Evolutionary conservation across 2,888 invertebrate species (phyloP).

Genomic region (Dynastes grantii): DNA sequence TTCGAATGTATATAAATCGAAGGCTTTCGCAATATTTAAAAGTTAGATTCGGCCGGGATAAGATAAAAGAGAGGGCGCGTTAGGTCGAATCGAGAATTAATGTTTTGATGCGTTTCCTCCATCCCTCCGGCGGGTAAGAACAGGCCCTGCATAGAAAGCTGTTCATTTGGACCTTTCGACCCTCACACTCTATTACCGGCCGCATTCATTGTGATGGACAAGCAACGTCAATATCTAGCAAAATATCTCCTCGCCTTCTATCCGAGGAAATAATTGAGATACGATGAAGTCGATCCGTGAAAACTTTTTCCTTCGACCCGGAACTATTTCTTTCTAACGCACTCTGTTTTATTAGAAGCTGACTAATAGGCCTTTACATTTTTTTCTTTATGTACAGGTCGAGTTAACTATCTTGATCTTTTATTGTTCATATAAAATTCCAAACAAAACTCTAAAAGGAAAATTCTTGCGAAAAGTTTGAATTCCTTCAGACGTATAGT

Average conservation of each 20-base stretch:
- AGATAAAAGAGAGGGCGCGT: conserved; percentile 46
- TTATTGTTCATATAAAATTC: neutral
- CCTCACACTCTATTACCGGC: conserved; percentile 50
- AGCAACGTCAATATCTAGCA: conserved; percentile 56
- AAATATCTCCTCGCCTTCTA: conserved; percentile 53
- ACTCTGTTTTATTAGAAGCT: conserved; percentile 7
- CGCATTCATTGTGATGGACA: conserved; percentile 56
- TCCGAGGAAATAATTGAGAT: conserved; percentile 46
- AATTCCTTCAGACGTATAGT: no score
- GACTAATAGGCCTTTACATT: neutral
- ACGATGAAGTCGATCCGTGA: conserved; percentile 36
- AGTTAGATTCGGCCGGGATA: conserved; percentile 41
- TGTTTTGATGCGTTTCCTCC: conserved; percentile 51
- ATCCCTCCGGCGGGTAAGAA: conserved; percentile 41
- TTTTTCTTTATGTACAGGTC: neutral
- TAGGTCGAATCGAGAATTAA: conserved; percentile 50
- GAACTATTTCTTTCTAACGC: conserved; percentile 33
- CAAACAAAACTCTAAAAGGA: no score
- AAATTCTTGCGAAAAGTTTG: no score
- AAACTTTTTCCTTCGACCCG: conserved; percentile 4
- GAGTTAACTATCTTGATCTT: neutral
- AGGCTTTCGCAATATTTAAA: conserved; percentile 40
- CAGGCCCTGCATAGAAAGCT: conserved; percentile 57
- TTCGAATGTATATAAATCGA: conserved; percentile 40
- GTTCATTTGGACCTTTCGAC: conserved; percentile 54